Evolutionary conservation across 2,113 vertebrate species (phyloP), one percentile per base, ranked within the genome.

Genomic region (Chaetura pelagica): DNA sequence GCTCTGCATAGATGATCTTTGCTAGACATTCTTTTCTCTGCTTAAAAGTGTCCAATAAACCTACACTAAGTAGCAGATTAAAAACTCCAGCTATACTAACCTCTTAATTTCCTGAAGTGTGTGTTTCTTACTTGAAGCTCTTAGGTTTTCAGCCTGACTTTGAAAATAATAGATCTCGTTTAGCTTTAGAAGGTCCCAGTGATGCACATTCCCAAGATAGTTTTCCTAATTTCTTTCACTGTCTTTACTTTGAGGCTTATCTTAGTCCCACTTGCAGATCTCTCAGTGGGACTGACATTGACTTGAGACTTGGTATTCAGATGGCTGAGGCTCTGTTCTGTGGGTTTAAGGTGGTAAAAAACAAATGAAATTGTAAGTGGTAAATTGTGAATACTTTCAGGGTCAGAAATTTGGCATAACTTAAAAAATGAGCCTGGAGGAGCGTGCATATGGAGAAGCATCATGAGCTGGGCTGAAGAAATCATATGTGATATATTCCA

Each of bases 171-270:
- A 80, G 76, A 40, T 66, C 35, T 95, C 76, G 82, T 95, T 90
- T 91, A 83, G 86, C 73, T 84, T 94, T 84, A 75, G 40, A 72
- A 24, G 34, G 18, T 78, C 66, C 46, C 84, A 84, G 34, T 38
- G 44, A 82, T 87, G 64, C 74, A 88, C 67, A 51, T 90, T 97
- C 91, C 80, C 84, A 82, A 73, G 93, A 92, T 75, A 90, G 55
- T 94, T 93, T 97, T 87, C 84, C 63, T 79, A 52, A 52, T 86
- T 90, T 95, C 80, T 83, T 96, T 94, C 80, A 22, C 86, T 91
- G 79, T 96, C 75, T 94, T 95, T 73, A 84, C 90, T 81, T 93
- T 69, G 46, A 85, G 68, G 58, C 54, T 82, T 16, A 61, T 94
- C 66, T 78, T 44, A 35, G 40, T 89, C 78, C 74, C 71, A 59